Evolutionary conservation across 2,113 vertebrate species (phyloP).

Genomic region (Casuarius casuarius): DNA sequence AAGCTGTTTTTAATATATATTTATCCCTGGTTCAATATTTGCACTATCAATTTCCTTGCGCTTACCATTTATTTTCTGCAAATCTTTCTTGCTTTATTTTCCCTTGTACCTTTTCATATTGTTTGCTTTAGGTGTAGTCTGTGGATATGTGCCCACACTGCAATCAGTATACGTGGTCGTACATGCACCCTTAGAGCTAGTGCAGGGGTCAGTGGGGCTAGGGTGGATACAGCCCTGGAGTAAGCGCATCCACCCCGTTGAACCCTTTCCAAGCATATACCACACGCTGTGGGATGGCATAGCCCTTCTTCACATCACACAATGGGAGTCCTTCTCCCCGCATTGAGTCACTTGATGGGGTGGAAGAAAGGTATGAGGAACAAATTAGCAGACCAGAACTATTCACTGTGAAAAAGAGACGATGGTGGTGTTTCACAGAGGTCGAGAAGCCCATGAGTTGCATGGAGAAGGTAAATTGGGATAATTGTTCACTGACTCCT

Average conservation of each 20-base stretch:
- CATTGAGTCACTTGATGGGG: background rate
- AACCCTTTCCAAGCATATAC: background rate
- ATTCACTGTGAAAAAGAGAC: background rate
- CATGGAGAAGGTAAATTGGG: background rate
- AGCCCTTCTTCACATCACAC: background rate
- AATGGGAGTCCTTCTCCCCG: background rate
- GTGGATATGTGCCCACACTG: slow-evolving; percentile 6
- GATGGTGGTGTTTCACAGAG: rapidly evolving
- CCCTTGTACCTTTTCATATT: slow-evolving; percentile 35
- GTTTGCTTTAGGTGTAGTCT: slow-evolving; percentile 75
- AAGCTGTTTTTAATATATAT: slow-evolving; percentile 28
- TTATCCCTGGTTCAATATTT: slow-evolving; percentile 72
- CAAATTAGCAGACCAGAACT: background rate
- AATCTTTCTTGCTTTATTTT: slow-evolving; percentile 27
- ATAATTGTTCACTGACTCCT: background rate
- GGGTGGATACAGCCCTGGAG: slow-evolving; percentile 25
- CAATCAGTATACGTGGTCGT: slow-evolving; percentile 40
- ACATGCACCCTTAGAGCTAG: background rate
- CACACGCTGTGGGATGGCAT: background rate
- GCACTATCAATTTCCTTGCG: slow-evolving; percentile 48
- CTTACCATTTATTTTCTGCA: slow-evolving; percentile 32
- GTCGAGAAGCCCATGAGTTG: background rate
- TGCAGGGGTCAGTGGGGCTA: slow-evolving; percentile 6
- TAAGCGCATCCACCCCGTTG: background rate
- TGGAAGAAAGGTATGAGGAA: background rate